Evolutionary conservation across 2,888 invertebrate genomes (phyloP).

Genomic region (Trichopria drosophilae): DNA sequence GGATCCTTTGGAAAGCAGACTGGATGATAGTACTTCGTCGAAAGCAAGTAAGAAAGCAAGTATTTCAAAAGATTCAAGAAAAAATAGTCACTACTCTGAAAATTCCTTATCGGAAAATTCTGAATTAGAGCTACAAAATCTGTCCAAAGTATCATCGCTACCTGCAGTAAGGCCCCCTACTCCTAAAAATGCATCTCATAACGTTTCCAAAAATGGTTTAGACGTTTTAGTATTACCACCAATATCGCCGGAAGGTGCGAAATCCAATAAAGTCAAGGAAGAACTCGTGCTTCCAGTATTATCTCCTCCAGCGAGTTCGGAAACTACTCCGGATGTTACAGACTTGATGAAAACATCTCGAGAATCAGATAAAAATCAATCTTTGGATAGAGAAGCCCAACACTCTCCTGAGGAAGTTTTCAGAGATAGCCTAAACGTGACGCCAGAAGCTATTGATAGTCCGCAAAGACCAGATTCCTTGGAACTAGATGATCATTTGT

Average conservation of each 20-base stretch:
- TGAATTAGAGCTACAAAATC: slow-evolving; percentile 16
- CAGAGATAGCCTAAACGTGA: slow-evolving; percentile 60
- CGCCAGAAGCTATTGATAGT: slow-evolving; percentile 40
- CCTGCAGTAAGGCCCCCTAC: slow-evolving; percentile 48
- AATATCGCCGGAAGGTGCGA: slow-evolving; percentile 47
- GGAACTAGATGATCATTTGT: slow-evolving; percentile 30
- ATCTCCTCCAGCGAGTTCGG: slow-evolving; percentile 33
- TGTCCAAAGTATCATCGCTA: slow-evolving; percentile 39
- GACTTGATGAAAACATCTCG: slow-evolving; percentile 5
- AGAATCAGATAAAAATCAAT: slow-evolving; percentile 9
- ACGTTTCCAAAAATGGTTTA: slow-evolving; percentile 35
- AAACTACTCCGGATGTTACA: slow-evolving; percentile 15
- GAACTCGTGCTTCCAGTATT: slow-evolving; percentile 45
- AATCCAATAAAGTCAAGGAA: slow-evolving; percentile 39
- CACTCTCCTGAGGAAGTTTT: slow-evolving; percentile 48
- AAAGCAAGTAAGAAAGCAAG: neutral
- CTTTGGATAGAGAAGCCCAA: slow-evolving; percentile 2
- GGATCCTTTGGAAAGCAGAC: too few species aligned
- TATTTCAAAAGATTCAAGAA: slow-evolving; percentile 31
- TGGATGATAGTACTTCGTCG: neutral
- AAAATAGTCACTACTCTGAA: slow-evolving; percentile 16
- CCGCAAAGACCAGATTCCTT: slow-evolving; percentile 44
- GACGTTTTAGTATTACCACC: slow-evolving; percentile 47
- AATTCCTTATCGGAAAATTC: slow-evolving; percentile 21
- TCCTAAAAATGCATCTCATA: slow-evolving; percentile 22